Evolutionary conservation across 1,140 invertebrate species (phyloP).

Genomic region (Drosophila melanica): DNA sequence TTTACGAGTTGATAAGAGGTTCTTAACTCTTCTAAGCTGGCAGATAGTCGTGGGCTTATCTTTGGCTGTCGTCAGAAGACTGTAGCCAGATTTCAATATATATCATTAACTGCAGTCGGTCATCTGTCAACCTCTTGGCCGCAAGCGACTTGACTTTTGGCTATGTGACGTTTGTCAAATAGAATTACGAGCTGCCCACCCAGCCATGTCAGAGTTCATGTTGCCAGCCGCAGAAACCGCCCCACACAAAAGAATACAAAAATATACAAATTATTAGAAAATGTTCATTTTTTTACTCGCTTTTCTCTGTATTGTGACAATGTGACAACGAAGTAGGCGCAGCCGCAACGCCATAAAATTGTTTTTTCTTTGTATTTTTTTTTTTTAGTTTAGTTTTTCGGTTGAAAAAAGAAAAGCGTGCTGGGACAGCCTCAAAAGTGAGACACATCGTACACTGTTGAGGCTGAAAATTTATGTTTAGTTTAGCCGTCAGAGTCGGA

Average conservation of each 20-base stretch:
- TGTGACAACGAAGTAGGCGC: slow-evolving; percentile 67
- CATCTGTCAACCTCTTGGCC: slow-evolving; percentile 33
- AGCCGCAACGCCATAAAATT: slow-evolving; percentile 66
- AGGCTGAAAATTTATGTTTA: slow-evolving; percentile 74
- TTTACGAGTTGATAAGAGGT: background rate
- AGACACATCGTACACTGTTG: slow-evolving; percentile 47
- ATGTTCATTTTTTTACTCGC: slow-evolving; percentile 50
- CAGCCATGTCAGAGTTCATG: slow-evolving; percentile 70
- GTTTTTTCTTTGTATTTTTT: slow-evolving; percentile 8
- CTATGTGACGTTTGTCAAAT: slow-evolving; percentile 59
- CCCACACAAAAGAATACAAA: slow-evolving; percentile 26
- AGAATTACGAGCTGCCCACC: slow-evolving; percentile 58
- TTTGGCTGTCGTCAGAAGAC: background rate
- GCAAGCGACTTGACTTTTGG: slow-evolving; percentile 14
- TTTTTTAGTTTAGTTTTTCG: slow-evolving; percentile 18
- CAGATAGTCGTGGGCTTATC: background rate
- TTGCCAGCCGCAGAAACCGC: slow-evolving; percentile 64
- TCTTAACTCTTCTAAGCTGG: background rate
- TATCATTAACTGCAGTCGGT: slow-evolving; percentile 15
- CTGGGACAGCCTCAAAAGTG: slow-evolving; percentile 31
- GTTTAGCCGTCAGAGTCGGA: slow-evolving; percentile 62
- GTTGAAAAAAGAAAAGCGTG: slow-evolving; percentile 1
- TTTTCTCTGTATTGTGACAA: slow-evolving; percentile 55
- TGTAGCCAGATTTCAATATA: slow-evolving; percentile 3
- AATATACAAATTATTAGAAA: slow-evolving; percentile 57